A percentile compares a stretch with the other conserved stretches of the same genome.
These are phyloP conservation scores for Bombus vancouverensis DNA, from an alignment of 1,140 invertebrate species.

Conservation along the genomic window DNA sequence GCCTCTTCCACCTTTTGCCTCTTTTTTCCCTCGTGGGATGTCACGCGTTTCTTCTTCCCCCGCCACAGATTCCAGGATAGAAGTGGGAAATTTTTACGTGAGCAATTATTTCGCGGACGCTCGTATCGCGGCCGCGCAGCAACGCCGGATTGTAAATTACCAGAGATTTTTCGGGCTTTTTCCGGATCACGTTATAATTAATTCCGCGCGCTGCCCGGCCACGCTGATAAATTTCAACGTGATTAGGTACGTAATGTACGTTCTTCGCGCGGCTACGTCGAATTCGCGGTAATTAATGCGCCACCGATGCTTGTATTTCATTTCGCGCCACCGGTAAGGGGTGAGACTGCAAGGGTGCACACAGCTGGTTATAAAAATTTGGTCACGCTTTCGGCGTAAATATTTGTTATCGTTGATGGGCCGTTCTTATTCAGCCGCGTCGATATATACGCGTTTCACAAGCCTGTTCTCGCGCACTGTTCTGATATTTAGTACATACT, in stretches of 20 bases:
- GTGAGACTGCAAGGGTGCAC: neutral
- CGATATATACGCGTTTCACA: neutral
- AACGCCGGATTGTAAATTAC: conserved; percentile 23
- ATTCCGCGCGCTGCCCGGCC: neutral
- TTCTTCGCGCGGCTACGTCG: conserved; percentile 1
- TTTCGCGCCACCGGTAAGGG: neutral
- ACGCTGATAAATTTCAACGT: conserved; percentile 2
- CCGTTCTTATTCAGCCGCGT: neutral
- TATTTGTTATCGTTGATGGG: conserved; percentile 11
- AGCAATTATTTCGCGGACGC: conserved; percentile 27
- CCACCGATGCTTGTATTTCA: neutral
- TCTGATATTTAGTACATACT: neutral
- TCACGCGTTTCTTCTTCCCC: neutral
- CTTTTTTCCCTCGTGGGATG: neutral
- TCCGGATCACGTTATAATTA: conserved; percentile 26
- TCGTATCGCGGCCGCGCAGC: conserved; percentile 29
- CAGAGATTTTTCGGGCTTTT: conserved; percentile 16
- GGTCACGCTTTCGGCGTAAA: neutral
- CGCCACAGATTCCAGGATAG: neutral
- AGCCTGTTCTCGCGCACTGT: neutral
- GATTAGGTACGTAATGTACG: conserved; percentile 20
- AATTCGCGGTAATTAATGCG: conserved; percentile 22
- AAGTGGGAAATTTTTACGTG: conserved; percentile 24
- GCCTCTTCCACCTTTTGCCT: neutral
- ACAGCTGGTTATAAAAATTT: conserved; percentile 7